These are phyloP conservation scores for Mormyrus iriodes DNA, from an alignment of 2,113 vertebrate genomes.

Conservation along the genomic window DNA sequence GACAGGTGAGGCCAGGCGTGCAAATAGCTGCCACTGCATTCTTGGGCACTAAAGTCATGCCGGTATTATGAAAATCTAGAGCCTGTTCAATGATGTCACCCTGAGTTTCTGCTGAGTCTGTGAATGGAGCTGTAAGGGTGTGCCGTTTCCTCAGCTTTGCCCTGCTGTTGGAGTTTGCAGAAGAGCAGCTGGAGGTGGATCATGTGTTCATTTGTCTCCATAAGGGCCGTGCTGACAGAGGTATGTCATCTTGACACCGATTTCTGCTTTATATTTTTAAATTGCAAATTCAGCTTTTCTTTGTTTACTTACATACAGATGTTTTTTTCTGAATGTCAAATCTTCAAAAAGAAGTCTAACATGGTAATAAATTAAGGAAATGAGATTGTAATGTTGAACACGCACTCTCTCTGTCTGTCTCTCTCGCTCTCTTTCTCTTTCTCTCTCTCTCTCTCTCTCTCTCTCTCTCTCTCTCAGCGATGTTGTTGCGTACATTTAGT, in stretches of 20 bases:
- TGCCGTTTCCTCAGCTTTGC: constrained; percentile 52
- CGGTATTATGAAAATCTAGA: background rate
- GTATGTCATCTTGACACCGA: constrained; percentile 39
- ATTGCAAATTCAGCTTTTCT: background rate
- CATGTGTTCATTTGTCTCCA: constrained; percentile 77
- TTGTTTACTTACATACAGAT: background rate
- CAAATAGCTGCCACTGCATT: background rate
- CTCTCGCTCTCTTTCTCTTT: constrained; percentile 20
- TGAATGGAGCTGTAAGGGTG: background rate
- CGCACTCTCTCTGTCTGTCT: background rate
- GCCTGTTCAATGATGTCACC: background rate
- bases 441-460: background rate
- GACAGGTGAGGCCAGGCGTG: constrained; percentile 59
- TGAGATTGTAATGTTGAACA: background rate
- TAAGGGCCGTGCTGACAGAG: constrained; percentile 73
- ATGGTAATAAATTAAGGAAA: background rate
- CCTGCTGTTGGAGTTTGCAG: constrained; percentile 71
- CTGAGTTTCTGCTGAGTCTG: background rate
- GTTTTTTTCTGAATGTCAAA: too few species aligned
- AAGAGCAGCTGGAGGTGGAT: constrained; percentile 67
- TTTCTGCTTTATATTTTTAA: background rate
- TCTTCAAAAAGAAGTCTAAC: background rate
- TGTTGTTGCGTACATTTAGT: constrained; percentile 76
- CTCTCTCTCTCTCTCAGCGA: constrained; percentile 45
- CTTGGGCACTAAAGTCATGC: background rate